Base-by-base conservation (phyloP, 2,888 invertebrate species). In the Drosophila aldrichi region DNA sequence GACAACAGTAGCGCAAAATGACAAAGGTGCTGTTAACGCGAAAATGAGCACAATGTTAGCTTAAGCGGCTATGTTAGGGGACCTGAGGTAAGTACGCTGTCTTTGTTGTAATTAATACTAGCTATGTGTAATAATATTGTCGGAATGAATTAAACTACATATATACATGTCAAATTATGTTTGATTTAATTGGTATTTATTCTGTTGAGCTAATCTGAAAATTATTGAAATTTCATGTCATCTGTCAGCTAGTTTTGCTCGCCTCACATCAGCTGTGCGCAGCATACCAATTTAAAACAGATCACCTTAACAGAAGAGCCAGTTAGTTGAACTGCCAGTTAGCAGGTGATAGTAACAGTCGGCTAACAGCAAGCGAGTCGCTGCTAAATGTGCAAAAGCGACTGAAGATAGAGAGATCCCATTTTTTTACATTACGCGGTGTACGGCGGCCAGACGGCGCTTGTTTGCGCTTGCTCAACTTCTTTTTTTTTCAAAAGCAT, bases 371-470 rank as follows among this genome's bases (percentile, higher is more conserved):
- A 18, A 6, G 36, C 20, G 40, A 51, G 41, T 48, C 61, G 34
- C 65, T 59, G 57, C 49, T 62, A 41, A 34, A 46, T 48, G 63
- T 68, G 75, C 76, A 44, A 76, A 76, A 68, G 32, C 58, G 59
- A 68, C 56, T 58, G 72, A 40, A 73, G 44, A 72, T 75, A 56
- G 36, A 54, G 66, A 48, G 61, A 58, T 72, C 63, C 54, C 77
- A 74, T 64, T 77, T 77, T 74, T 74, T 74, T 40, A 74, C 70
- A 74, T 67, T 77, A 77, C 74, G 74, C 77, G 74, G 77, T 70
- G 74, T 77, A 74, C 70, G 77, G 77, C 77, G 77, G 77, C 66
- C 77, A 77, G 70, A 38, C 77, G 74, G 77, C 76, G 77, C 77
- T 57, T 65, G 70, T 73, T 76, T 73, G 77, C 76, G 76, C 73